These are phyloP conservation scores for Halcyon senegalensis DNA, from an alignment of 2,113 vertebrate genomes.

Conservation along the genomic window DNA sequence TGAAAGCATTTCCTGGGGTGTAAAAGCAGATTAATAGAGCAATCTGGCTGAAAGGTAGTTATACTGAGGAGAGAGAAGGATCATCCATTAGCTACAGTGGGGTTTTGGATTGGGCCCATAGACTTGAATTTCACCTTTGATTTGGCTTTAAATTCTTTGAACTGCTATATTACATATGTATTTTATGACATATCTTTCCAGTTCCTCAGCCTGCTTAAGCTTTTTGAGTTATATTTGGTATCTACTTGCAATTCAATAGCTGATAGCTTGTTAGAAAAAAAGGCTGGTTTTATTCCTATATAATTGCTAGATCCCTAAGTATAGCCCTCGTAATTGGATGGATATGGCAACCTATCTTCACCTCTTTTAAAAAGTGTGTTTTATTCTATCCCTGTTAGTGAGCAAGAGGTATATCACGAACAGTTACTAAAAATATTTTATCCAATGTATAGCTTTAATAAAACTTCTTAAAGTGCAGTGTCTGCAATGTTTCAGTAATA, in stretches of 20 bases:
- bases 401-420: background rate
- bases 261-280: constrained; percentile 14
- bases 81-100: background rate
- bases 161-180: background rate
- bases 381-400: constrained; percentile 8
- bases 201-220: background rate
- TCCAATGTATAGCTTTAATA: background rate
- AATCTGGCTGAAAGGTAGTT: background rate
- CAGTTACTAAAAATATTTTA: constrained; percentile 38
- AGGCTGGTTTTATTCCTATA: background rate
- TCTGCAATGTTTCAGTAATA: constrained; percentile 19
- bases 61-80: background rate
- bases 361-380: background rate
- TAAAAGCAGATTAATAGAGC: background rate
- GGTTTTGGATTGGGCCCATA: background rate
- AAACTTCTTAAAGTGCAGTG: constrained; percentile 5
- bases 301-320: constrained; percentile 23
- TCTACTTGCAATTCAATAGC: constrained; percentile 8
- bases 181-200: background rate
- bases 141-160: background rate
- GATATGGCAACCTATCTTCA: constrained; percentile 6
- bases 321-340: background rate
- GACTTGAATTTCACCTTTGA: background rate
- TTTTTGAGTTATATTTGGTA: constrained; percentile 15
- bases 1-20: background rate